A percentile compares a stretch with the other conserved stretches of the same genome.
These are phyloP conservation scores for Aratinga solstitialis DNA, from an alignment of 2,797 vertebrate species.

Conservation along the genomic window DNA sequence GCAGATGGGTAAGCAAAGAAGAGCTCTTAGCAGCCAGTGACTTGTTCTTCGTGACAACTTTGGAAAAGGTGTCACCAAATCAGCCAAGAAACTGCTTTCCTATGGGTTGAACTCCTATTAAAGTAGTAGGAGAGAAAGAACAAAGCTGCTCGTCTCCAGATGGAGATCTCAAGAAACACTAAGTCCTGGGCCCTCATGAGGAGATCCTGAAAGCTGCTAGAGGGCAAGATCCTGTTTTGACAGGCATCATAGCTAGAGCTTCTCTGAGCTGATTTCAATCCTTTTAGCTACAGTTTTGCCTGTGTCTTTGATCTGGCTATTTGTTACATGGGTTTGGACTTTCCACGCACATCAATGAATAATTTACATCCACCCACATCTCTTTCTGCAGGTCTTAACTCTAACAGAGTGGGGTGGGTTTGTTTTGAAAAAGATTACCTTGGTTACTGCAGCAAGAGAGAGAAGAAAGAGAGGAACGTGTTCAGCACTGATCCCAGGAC, in stretches of 20 bases:
- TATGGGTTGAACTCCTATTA: neutral
- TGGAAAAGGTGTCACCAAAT: neutral
- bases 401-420: rapidly evolving
- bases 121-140: neutral
- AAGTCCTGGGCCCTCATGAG: neutral
- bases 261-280: neutral
- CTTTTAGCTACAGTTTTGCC: neutral
- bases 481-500: neutral
- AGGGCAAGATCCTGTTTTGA: neutral
- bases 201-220: neutral
- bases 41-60: neutral
- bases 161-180: neutral
- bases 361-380: neutral
- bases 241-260: neutral
- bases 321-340: neutral
- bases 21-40: neutral
- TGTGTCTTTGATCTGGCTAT: neutral
- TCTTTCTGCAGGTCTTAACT: neutral
- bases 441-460: neutral
- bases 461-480: neutral
- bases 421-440: neutral
- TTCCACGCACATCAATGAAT: neutral
- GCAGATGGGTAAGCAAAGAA: neutral
- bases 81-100: neutral
- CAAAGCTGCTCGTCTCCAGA: neutral